These are phyloP conservation scores for Nyctibius bracteatus DNA, from an alignment of 2,113 vertebrate genomes.

Conservation along the genomic window DNA sequence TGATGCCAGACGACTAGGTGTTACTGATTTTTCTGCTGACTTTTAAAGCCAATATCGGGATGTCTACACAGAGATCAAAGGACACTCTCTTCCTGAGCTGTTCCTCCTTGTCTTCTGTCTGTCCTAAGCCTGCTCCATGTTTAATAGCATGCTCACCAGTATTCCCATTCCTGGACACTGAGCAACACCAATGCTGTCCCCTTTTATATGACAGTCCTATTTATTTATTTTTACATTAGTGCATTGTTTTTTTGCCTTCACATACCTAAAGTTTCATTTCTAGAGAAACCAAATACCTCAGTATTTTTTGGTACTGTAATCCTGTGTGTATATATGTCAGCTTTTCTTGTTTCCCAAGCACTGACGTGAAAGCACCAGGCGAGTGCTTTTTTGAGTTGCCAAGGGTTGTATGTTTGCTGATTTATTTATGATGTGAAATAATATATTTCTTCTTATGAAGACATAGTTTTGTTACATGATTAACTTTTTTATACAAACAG, in stretches of 20 bases:
- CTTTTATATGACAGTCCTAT: conserved; percentile 58
- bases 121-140: conserved; percentile 63
- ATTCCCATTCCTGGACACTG: conserved; percentile 72
- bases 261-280: conserved; percentile 71
- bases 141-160: conserved; percentile 73
- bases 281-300: conserved; percentile 82
- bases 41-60: conserved; percentile 49
- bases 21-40: conserved; percentile 17
- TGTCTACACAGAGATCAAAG: conserved; percentile 56
- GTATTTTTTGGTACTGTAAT: conserved; percentile 79
- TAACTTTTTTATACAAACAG: conserved; percentile 78
- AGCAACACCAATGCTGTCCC: conserved; percentile 45
- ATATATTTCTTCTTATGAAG: conserved; percentile 83
- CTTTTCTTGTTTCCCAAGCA: conserved; percentile 66
- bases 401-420: conserved; percentile 75
- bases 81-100: conserved; percentile 54
- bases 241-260: conserved; percentile 53
- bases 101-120: conserved; percentile 45
- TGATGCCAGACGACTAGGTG: background rate
- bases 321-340: conserved; percentile 65
- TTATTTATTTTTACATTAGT: conserved; percentile 80
- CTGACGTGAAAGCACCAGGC: conserved; percentile 75
- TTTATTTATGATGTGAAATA: conserved; percentile 85
- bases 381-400: conserved; percentile 71
- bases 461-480: conserved; percentile 77